These are phyloP conservation scores for Orycteropus afer DNA, from an alignment of 2,113 vertebrate species.

Conservation along the genomic window DNA sequence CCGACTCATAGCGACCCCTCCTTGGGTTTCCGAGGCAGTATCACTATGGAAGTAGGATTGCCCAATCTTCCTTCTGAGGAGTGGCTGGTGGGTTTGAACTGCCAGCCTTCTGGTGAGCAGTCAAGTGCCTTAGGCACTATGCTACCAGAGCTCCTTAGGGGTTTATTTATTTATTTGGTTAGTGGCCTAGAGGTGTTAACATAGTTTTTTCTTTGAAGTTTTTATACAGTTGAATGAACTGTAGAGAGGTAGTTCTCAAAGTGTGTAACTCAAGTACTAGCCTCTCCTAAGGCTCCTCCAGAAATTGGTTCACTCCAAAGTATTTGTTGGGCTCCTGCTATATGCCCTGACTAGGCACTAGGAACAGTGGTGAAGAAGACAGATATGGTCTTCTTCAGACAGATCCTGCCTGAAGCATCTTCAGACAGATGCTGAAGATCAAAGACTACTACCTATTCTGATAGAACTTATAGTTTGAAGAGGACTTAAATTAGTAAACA, in stretches of 20 bases:
- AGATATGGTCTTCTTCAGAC: too few species aligned
- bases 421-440: too few species aligned
- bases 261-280: background rate
- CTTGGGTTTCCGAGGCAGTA: too few species aligned
- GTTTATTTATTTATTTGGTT: too few species aligned
- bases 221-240: constrained; percentile 31
- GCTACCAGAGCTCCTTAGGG: too few species aligned
- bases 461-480: background rate
- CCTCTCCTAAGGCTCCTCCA: background rate
- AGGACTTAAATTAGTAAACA: constrained; percentile 11
- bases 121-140: too few species aligned
- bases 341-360: background rate
- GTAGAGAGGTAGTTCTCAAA: constrained; percentile 22
- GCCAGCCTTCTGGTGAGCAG: too few species aligned
- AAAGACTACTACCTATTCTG: background rate
- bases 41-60: too few species aligned
- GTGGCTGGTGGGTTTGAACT: too few species aligned
- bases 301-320: background rate
- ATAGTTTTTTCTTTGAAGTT: constrained; percentile 54
- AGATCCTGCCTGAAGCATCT: too few species aligned
- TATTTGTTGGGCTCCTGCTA: background rate
- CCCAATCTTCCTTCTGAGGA: too few species aligned
- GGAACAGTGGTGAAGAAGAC: background rate
- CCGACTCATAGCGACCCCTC: too few species aligned
- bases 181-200: constrained; percentile 14